Evolutionary conservation across 92 coral and sea anemone species (phyloP).

Genomic region (Blastomussa wellsi): DNA sequence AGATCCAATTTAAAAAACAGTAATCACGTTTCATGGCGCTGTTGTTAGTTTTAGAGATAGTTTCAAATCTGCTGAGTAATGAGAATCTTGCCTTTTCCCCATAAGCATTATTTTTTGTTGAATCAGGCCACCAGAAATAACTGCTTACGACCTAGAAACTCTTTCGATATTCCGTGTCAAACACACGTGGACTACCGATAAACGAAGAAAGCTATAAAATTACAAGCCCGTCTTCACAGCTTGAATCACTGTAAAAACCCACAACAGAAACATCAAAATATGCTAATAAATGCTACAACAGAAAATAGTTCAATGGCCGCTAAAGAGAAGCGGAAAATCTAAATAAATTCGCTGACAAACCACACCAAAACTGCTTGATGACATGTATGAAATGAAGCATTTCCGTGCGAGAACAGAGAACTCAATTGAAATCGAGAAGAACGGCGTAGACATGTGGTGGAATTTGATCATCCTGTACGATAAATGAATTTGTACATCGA

Average conservation of each 20-base stretch:
- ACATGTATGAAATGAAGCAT: neutral
- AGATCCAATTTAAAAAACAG: neutral
- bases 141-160: neutral
- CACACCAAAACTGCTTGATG: neutral
- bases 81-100: neutral
- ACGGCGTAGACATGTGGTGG: neutral
- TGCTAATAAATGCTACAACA: neutral
- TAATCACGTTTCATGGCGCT: slow-evolving; percentile 5
- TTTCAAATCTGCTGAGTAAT: neutral
- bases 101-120: neutral
- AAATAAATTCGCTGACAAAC: neutral
- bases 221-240: slow-evolving; percentile 14
- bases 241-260: slow-evolving; percentile 1
- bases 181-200: neutral
- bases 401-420: slow-evolving; percentile 8
- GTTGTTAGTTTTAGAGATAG: neutral
- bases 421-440: neutral
- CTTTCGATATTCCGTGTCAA: neutral
- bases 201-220: slow-evolving; percentile 1
- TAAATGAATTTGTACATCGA: neutral
- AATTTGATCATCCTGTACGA: slow-evolving; percentile 8
- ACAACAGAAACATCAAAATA: neutral
- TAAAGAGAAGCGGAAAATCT: slow-evolving; percentile 14
- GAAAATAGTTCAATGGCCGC: neutral
- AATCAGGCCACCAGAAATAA: neutral